A percentile compares a stretch with the other conserved stretches of the same genome.
phyloP scores from a whole-genome alignment of 2,113 vertebrate species.

The Neogale vison region DNA sequence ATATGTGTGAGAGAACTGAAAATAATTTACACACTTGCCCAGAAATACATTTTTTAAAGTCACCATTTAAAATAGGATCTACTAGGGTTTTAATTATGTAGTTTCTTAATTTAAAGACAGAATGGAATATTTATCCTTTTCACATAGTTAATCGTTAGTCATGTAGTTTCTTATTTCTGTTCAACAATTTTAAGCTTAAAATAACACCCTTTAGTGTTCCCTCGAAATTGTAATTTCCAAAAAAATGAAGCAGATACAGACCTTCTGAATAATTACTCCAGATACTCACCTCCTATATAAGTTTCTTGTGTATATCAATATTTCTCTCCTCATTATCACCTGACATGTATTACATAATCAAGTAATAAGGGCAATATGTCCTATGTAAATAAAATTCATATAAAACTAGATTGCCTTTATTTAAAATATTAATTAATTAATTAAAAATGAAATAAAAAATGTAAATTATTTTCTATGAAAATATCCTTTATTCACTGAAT shows the following conservation, averaged over 20 bases:
- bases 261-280: not conserved
- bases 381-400: not conserved
- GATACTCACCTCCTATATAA: not conserved
- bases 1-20: not conserved
- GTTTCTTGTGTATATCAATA: not conserved
- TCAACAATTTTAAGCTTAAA: not conserved
- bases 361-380: not conserved
- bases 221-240: not conserved
- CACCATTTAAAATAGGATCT: not conserved
- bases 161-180: not conserved
- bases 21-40: not conserved
- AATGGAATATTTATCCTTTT: not conserved
- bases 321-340: not conserved
- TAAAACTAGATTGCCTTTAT: not conserved
- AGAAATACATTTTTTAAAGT: constrained; percentile 1
- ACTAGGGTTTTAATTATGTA: not conserved
- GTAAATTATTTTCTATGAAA: not conserved
- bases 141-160: not conserved
- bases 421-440: not conserved
- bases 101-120: not conserved
- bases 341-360: not conserved
- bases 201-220: not conserved
- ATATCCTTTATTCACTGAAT: not conserved
- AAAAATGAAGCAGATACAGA: not conserved
- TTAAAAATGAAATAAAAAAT: not conserved